Conservation (phyloP, 1,140 invertebrate genomes). For the Lasioglossum baleicum region DNA sequence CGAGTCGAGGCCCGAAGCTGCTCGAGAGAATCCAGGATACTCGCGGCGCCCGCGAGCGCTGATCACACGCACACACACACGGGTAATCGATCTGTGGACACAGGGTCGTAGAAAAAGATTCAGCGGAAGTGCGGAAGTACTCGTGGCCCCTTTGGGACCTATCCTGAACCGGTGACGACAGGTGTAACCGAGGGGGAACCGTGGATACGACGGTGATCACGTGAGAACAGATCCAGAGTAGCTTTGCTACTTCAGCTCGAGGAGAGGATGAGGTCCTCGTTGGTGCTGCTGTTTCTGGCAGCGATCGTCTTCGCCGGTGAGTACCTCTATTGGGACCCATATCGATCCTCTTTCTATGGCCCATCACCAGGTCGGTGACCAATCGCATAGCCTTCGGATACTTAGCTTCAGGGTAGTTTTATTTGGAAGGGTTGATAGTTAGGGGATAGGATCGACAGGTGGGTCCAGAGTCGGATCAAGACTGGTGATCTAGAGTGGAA, state of each 20-base stretch:
- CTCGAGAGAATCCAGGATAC: constrained; percentile 6
- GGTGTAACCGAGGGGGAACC: constrained; percentile 31
- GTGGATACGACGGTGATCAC: constrained; percentile 27
- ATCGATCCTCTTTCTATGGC: no score
- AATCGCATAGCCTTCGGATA: no score
- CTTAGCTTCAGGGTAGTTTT: no score
- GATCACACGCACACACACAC: no score
- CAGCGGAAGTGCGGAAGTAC: constrained; percentile 18
- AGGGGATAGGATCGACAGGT: not conserved
- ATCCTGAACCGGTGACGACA: not conserved
- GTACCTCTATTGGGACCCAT: constrained; percentile 44
- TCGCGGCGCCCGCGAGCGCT: constrained; percentile 29
- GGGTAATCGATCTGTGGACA: not conserved
- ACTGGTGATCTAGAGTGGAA: not conserved
- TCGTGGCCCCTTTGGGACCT: not conserved
- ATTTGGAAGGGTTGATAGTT: not conserved
- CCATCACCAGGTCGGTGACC: no score
- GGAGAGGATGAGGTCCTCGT: constrained; percentile 71
- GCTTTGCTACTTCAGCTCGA: not conserved
- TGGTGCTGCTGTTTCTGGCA: constrained; percentile 69
- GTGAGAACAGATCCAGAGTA: constrained; percentile 1
- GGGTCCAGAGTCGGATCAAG: no score
- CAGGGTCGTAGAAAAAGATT: no score
- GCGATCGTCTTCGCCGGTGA: constrained; percentile 69
- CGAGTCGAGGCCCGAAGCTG: not conserved